Conservation (phyloP, 1,140 invertebrate genomes). For the Penaeus chinensis region DNA sequence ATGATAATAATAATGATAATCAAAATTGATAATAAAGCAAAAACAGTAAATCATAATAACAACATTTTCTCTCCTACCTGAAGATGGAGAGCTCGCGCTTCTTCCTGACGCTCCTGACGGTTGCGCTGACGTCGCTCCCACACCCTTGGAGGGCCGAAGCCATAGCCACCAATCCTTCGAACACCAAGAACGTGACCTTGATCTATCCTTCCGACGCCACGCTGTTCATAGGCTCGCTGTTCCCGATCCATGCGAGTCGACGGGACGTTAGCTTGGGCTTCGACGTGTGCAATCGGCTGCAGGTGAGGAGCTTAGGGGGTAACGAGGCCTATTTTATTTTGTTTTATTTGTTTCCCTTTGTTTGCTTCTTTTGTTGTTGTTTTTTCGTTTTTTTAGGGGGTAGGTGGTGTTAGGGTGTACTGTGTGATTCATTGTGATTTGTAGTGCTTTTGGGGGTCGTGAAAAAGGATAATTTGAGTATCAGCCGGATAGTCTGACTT, state of each 20-base stretch:
- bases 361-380: too few species aligned
- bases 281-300: slow-evolving; percentile 8
- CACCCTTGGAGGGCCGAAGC: slow-evolving; percentile 28
- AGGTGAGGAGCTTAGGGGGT: slow-evolving; percentile 12
- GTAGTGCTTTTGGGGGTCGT: neutral
- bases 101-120: neutral
- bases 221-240: slow-evolving; percentile 72
- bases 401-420: too few species aligned
- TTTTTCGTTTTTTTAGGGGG: too few species aligned
- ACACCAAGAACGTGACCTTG: slow-evolving; percentile 44
- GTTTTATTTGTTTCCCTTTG: neutral
- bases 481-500: slow-evolving; percentile 58
- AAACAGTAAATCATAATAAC: too few species aligned
- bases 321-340: slow-evolving; percentile 2
- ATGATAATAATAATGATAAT: too few species aligned
- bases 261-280: neutral
- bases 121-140: neutral
- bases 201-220: slow-evolving; percentile 68
- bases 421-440: neutral
- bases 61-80: neutral
- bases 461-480: slow-evolving; percentile 25
- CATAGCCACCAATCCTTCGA: too few species aligned
- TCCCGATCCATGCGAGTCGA: slow-evolving; percentile 70
- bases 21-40: too few species aligned
- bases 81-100: slow-evolving; percentile 1